phyloP scores from a whole-genome alignment of 2,797 vertebrate genomes.

The Sebastes minor region DNA sequence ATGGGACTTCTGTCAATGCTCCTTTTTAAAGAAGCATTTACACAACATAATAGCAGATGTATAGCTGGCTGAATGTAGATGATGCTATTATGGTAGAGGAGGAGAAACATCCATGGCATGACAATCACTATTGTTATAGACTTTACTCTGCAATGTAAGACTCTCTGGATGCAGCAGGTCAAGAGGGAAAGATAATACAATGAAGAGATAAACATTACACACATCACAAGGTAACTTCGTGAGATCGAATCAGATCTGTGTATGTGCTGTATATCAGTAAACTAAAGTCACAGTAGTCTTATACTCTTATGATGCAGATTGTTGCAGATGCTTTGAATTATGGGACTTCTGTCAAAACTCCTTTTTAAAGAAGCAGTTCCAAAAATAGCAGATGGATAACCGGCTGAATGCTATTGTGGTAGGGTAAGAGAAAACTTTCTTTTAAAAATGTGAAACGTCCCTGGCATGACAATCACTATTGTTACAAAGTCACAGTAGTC shows the following conservation, averaged over 20 bases:
- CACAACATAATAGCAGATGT: neutral
- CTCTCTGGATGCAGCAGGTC: neutral
- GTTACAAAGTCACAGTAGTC: neutral
- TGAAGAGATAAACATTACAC: neutral
- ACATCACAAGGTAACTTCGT: neutral
- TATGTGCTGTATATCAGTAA: rapidly evolving
- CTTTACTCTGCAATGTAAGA: neutral
- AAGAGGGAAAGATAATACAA: neutral
- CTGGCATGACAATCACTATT: no score
- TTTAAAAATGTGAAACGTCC: no score
- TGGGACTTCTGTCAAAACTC: neutral
- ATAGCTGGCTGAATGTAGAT: neutral
- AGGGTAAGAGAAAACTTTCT: no score
- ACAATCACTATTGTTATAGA: neutral
- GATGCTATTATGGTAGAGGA: neutral
- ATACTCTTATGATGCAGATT: neutral
- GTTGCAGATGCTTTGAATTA: neutral
- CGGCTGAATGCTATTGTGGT: no score
- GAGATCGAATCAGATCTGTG: neutral
- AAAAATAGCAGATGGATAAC: neutral
- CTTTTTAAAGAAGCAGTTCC: neutral
- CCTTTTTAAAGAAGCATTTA: neutral
- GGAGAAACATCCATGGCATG: neutral
- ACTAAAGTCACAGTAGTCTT: neutral
- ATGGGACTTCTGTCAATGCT: neutral